Evolutionary conservation across 2,797 vertebrate genomes (phyloP).

Genomic region (Potorous gilbertii): DNA sequence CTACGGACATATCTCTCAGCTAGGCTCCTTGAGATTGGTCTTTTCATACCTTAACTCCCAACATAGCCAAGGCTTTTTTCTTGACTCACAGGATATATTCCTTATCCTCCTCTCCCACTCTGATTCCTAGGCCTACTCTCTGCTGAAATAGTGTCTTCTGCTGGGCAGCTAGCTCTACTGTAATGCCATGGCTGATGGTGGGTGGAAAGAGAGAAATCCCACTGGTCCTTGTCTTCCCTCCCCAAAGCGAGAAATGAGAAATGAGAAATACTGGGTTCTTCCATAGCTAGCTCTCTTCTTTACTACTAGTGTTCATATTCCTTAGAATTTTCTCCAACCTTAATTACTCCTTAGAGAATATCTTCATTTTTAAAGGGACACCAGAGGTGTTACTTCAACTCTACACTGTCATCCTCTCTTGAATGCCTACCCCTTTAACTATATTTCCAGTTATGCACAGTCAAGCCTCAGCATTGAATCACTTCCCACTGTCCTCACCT

Average conservation of each 20-base stretch:
- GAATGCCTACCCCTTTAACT: neutral
- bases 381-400: neutral
- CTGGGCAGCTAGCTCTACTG: neutral
- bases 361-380: neutral
- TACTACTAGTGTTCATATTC: neutral
- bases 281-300: neutral
- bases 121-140: neutral
- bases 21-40: neutral
- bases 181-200: neutral
- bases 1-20: neutral
- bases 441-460: neutral
- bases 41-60: neutral
- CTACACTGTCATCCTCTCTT: neutral
- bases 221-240: neutral
- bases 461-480: neutral
- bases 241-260: neutral
- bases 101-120: neutral
- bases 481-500: neutral
- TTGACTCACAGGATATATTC: neutral
- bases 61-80: neutral
- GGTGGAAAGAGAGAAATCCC: neutral
- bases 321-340: neutral
- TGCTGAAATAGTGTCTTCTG: neutral
- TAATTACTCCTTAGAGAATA: neutral
- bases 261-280: neutral